Conservation (phyloP, 2,888 invertebrate species). For the Ischnus inquisitorius region DNA sequence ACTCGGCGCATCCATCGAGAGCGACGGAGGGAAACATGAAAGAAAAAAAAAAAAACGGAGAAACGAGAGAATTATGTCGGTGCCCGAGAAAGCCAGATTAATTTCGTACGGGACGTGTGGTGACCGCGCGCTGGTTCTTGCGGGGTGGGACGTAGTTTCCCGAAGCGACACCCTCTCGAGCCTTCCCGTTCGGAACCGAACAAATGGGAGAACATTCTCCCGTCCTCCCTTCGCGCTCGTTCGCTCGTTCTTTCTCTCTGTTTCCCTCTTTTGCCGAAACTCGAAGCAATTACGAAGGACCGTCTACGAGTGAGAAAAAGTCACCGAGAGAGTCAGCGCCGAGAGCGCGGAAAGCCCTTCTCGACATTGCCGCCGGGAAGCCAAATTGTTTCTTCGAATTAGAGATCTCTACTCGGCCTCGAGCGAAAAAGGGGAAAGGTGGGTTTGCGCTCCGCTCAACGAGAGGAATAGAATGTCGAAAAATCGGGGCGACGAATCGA, state of each 20-base stretch:
- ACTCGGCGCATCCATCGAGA: constrained; percentile 22
- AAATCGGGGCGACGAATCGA: constrained; percentile 1
- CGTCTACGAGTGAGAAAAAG: constrained; percentile 20
- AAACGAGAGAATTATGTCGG: constrained; percentile 7
- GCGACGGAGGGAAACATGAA: constrained; percentile 16
- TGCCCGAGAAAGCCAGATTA: constrained; percentile 36
- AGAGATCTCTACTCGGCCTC: constrained; percentile 33
- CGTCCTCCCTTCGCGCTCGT: constrained; percentile 19
- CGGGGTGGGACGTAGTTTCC: constrained; percentile 37
- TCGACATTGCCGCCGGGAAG: background rate
- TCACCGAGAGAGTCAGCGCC: constrained; percentile 11
- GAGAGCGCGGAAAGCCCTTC: constrained; percentile 5
- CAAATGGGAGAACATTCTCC: constrained; percentile 30
- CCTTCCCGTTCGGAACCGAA: constrained; percentile 14
- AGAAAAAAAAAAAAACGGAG: constrained; percentile 13
- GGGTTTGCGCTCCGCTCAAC: background rate
- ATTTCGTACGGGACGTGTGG: constrained; percentile 33
- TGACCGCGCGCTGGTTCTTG: constrained; percentile 16
- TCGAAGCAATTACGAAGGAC: constrained; percentile 57
- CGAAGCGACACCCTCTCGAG: constrained; percentile 17
- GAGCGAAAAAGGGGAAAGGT: background rate
- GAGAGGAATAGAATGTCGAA: constrained; percentile 8
- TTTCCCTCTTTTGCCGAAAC: constrained; percentile 36
- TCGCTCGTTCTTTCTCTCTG: background rate
- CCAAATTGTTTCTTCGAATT: constrained; percentile 59